These are phyloP conservation scores for Caerostris extrusa DNA, from an alignment of 1,140 invertebrate genomes.

Conservation along the genomic window DNA sequence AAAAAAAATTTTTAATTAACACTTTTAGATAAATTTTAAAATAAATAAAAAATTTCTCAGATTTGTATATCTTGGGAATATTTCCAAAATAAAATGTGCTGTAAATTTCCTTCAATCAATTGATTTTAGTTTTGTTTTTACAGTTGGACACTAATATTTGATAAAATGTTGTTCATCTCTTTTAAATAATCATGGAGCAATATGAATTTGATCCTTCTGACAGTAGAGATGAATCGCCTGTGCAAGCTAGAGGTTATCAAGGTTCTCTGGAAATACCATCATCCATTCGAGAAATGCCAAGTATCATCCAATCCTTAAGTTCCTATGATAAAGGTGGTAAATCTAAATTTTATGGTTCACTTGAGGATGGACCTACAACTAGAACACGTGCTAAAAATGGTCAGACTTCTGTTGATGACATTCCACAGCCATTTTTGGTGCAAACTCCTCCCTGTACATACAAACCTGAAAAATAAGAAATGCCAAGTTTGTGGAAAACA, in stretches of 20 bases:
- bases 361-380: constrained; percentile 36
- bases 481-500: constrained; percentile 84
- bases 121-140: not conserved
- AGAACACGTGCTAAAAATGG: constrained; percentile 62
- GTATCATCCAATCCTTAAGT: constrained; percentile 56
- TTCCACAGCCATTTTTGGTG: constrained; percentile 60
- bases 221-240: constrained; percentile 25
- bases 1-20: too few species aligned
- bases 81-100: too few species aligned
- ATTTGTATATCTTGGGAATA: too few species aligned
- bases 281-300: constrained; percentile 33
- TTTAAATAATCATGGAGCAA: constrained; percentile 66
- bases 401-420: constrained; percentile 42
- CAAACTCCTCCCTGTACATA: constrained; percentile 61
- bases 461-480: constrained; percentile 78
- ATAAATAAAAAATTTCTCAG: too few species aligned
- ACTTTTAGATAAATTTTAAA: too few species aligned
- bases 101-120: too few species aligned
- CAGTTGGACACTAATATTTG: not conserved
- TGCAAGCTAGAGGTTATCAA: constrained; percentile 41
- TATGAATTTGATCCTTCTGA: constrained; percentile 70
- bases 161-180: not conserved
- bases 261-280: constrained; percentile 6
- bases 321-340: constrained; percentile 58
- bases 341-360: not conserved